A percentile compares a stretch with the other conserved stretches of the same genome.
phyloP scores from a whole-genome alignment of 1,140 invertebrate genomes.

The Orchestia grillus region DNA sequence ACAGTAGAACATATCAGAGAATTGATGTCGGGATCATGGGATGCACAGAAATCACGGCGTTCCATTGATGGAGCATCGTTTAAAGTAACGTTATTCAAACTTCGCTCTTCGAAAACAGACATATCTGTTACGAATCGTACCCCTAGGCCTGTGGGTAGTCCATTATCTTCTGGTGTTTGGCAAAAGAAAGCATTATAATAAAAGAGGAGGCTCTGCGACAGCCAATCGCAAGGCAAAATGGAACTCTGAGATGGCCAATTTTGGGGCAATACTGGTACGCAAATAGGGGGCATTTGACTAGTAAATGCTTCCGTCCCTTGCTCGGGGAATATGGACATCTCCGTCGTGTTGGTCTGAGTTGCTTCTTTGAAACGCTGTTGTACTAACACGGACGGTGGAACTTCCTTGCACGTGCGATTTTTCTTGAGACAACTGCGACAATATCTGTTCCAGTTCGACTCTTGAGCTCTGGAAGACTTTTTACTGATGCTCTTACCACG shows the following conservation, averaged over 20 bases:
- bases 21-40: neutral
- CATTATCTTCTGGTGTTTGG: neutral
- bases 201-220: neutral
- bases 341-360: neutral
- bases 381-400: neutral
- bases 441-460: neutral
- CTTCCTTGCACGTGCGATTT: neutral
- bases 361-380: neutral
- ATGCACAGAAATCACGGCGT: neutral
- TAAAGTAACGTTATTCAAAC: neutral
- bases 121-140: neutral
- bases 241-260: neutral
- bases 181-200: slow-evolving; percentile 6
- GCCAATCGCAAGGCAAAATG: neutral
- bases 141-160: neutral
- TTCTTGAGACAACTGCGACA: neutral
- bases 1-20: neutral
- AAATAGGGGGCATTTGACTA: neutral
- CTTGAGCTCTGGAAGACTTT: neutral
- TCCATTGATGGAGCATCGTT: neutral
- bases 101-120: neutral
- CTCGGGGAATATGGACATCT: neutral
- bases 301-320: neutral
- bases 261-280: neutral
- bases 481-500: neutral